A percentile compares a stretch with the other conserved stretches of the same genome.
phyloP scores from a whole-genome alignment of 2,888 invertebrate species.

The Lapara coniferarum region DNA sequence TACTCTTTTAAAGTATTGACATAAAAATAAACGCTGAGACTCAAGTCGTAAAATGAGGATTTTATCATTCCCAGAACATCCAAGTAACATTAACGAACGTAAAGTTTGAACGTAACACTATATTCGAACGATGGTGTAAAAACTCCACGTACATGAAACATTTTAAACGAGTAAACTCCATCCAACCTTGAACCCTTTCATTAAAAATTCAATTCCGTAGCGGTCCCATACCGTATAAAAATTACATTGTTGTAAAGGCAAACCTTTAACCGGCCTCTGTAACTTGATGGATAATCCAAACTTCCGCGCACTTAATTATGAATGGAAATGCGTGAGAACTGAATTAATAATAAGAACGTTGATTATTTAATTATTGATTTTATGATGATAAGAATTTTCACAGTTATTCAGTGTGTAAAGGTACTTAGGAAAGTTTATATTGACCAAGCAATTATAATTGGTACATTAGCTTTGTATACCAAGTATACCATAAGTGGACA shows the following conservation, averaged over 20 bases:
- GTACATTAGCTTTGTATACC: too few species aligned
- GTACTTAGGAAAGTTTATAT: too few species aligned
- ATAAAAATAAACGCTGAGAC: too few species aligned
- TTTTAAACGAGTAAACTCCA: conserved; percentile 40
- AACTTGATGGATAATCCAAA: conserved; percentile 37
- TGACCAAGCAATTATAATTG: too few species aligned
- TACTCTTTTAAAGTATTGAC: too few species aligned
- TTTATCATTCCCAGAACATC: not conserved
- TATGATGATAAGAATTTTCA: not conserved
- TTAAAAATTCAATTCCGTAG: conserved; percentile 50
- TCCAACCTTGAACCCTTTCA: conserved; percentile 36
- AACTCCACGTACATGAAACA: conserved; percentile 9
- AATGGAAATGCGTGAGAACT: conserved; percentile 33
- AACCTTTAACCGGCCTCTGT: conserved; percentile 30
- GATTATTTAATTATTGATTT: conserved; percentile 25
- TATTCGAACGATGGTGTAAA: not conserved
- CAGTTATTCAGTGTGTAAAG: too few species aligned
- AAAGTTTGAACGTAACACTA: not conserved
- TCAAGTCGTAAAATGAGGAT: too few species aligned
- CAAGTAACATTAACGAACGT: not conserved
- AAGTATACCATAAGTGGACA: too few species aligned
- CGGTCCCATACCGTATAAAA: conserved; percentile 36
- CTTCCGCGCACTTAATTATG: conserved; percentile 31
- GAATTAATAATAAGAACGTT: conserved; percentile 30
- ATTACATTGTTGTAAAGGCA: conserved; percentile 48